Conservation (phyloP, 2,113 vertebrate genomes). For the Caracal caracal region DNA sequence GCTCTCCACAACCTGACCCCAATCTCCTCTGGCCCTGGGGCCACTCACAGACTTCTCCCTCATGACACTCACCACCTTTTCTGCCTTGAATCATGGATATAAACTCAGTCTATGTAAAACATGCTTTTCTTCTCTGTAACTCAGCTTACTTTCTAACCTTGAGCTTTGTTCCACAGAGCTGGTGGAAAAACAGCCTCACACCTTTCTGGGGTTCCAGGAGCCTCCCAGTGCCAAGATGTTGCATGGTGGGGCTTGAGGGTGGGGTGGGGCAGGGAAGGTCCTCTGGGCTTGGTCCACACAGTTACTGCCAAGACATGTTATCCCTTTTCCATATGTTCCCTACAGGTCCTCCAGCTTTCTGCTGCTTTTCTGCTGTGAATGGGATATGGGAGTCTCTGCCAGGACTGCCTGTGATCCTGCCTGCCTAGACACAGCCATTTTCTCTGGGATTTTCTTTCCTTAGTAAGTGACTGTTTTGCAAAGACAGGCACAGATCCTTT, state of each 20-base stretch:
- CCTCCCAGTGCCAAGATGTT: background rate
- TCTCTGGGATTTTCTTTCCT: background rate
- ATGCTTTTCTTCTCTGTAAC: background rate
- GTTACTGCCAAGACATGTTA: background rate
- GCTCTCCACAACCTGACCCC: background rate
- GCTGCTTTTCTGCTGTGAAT: background rate
- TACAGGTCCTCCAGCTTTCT: background rate
- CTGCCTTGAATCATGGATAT: background rate
- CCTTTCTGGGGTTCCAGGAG: background rate
- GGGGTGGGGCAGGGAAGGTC: background rate
- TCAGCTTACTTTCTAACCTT: background rate
- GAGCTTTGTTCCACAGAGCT: background rate
- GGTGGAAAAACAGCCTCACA: constrained; percentile 16
- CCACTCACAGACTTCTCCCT: background rate
- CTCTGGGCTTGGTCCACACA: background rate
- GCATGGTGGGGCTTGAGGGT: background rate
- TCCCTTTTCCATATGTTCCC: background rate
- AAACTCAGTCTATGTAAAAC: background rate
- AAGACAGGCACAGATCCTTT: background rate
- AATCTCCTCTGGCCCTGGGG: background rate
- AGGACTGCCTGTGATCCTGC: background rate
- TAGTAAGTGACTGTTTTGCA: background rate
- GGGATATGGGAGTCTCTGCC: background rate
- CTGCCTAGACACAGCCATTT: background rate
- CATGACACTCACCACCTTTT: background rate